Evolutionary conservation across 2,888 invertebrate species (phyloP).

Genomic region (Campoplex nolae): DNA sequence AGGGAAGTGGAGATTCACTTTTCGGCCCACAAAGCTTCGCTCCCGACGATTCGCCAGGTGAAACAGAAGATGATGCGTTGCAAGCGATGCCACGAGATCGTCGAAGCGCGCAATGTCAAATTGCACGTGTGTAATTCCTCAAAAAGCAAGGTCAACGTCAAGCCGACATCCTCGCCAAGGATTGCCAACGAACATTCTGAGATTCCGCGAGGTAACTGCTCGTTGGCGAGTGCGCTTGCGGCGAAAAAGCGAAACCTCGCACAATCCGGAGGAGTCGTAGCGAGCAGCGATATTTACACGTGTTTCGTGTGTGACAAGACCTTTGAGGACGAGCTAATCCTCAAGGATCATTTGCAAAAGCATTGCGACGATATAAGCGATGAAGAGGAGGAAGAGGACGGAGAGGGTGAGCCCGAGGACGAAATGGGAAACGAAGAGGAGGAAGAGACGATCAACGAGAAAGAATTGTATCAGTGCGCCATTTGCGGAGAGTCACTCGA

Average conservation of each 20-base stretch:
- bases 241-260: conserved; percentile 46
- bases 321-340: conserved; percentile 79
- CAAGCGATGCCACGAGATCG: conserved; percentile 81
- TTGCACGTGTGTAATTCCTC: conserved; percentile 77
- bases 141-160: conserved; percentile 67
- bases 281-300: conserved; percentile 71
- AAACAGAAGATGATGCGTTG: conserved; percentile 82
- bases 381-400: conserved; percentile 71
- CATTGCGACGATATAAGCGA: conserved; percentile 81
- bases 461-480: conserved; percentile 80
- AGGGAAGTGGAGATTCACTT: conserved; percentile 78
- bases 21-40: conserved; percentile 71
- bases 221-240: neutral
- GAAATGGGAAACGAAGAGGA: conserved; percentile 75
- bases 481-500: conserved; percentile 80
- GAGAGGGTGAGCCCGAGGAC: conserved; percentile 71
- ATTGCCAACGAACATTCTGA: neutral
- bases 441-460: conserved; percentile 71
- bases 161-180: conserved; percentile 31
- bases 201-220: neutral
- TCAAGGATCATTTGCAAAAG: conserved; percentile 82
- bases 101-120: conserved; percentile 80
- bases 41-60: conserved; percentile 11
- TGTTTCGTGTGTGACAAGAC: conserved; percentile 83
- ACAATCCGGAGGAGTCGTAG: neutral